Evolutionary conservation across 2,888 invertebrate species (phyloP), one percentile per base, ranked within the genome.

Genomic region (Microchrysa polita): DNA sequence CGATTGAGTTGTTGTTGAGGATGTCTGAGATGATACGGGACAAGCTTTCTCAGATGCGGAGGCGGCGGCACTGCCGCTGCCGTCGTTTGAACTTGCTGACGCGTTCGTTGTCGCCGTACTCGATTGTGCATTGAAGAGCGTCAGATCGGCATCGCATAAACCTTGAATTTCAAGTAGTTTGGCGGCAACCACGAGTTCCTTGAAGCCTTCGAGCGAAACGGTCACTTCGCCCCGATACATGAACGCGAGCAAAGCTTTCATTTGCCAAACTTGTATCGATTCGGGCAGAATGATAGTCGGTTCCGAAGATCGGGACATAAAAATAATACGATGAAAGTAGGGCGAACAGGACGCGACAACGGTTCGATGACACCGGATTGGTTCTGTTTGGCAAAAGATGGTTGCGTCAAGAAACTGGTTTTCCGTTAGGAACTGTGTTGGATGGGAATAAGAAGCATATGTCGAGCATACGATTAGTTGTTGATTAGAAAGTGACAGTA

Each of bases 161-260:
- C 94, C 94, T 80, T 93, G 89, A 75, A 94, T 93, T 81, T 94
- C 93, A 79, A 95, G 82, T 16, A 93, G 92, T 81, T 94, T 94
- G 0, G 95, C 95, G 0, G 93, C 93, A 80, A 92, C 92, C 10
- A 95, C 85, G n/a, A 95, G 83, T 78, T 92, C 92, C 42, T 93
- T 92, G 67, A 95, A 85, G 75, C 94, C 93, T 73, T 94, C 93
- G 79, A 94, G 94, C 2, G 93, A 92, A 0, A 94, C 93, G 81
- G 93, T 94, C 42, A 94, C 94, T 82, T 95, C 94, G 0, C 94
- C 95, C 81, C 93, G 93, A 83, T 95, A 95, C 94, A 95, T 95
- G 81, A 94, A 95, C 84, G 94, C 94, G 44, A 95, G 93, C 59
- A 95, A 85, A 0, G 93, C 93, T 80, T 94, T 93, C 84, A 95